Evolutionary conservation across 2,797 vertebrate species (phyloP).

Genomic region (Takifugu rubripes): DNA sequence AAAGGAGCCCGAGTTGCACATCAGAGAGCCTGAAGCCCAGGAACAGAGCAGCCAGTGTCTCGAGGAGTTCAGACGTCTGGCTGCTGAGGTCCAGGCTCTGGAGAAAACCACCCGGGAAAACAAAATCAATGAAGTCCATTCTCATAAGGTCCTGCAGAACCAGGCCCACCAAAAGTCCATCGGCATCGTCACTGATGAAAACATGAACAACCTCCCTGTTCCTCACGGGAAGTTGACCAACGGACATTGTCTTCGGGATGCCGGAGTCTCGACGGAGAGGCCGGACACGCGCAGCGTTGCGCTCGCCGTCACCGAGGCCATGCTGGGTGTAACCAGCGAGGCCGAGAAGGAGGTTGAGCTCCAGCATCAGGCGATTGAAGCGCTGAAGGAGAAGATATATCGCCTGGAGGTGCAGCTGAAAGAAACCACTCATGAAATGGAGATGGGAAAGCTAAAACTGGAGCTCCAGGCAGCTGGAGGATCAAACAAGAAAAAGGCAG

Average conservation of each 20-base stretch:
- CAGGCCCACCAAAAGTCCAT: conserved; percentile 74
- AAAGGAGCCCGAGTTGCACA: conserved; percentile 84
- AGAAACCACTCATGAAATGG: conserved; percentile 89
- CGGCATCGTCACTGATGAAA: conserved; percentile 83
- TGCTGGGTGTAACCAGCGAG: conserved; percentile 88
- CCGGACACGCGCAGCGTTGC: conserved; percentile 68
- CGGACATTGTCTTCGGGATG: conserved; percentile 64
- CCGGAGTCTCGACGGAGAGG: conserved; percentile 74
- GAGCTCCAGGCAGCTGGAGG: conserved; percentile 88
- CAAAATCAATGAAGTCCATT: conserved; percentile 25
- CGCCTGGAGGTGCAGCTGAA: conserved; percentile 91
- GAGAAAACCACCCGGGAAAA: conserved; percentile 86
- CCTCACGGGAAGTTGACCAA: conserved; percentile 62
- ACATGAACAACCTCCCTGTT: conserved; percentile 77
- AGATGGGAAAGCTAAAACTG: conserved; percentile 95
- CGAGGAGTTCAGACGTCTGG: conserved; percentile 89
- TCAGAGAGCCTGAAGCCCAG: conserved; percentile 81
- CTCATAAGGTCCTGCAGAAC: conserved; percentile 32
- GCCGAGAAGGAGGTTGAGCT: conserved; percentile 89
- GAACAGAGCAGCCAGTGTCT: conserved; percentile 84
- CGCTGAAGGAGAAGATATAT: conserved; percentile 93
- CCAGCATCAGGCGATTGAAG: conserved; percentile 92
- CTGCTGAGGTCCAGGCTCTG: conserved; percentile 91
- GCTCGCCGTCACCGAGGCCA: conserved; percentile 86
- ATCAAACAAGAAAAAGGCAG: conserved; percentile 82